phyloP scores from a whole-genome alignment of 2,888 invertebrate genomes.

The Iphiclides podalirius region DNA sequence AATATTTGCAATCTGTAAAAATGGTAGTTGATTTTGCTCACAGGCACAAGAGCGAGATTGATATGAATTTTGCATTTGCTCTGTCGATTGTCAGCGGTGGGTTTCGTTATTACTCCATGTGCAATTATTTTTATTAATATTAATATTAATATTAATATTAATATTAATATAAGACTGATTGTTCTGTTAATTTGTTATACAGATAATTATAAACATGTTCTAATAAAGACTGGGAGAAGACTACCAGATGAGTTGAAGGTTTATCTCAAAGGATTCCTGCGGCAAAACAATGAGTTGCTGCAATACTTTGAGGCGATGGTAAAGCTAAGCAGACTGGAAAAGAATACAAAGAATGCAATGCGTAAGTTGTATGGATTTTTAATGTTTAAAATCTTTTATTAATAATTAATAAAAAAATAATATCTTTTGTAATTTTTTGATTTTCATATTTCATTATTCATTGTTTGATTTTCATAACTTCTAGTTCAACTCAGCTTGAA shows the following conservation, averaged over 20 bases:
- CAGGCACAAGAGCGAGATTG: slow-evolving; percentile 37
- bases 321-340: slow-evolving; percentile 1
- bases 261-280: slow-evolving; percentile 10
- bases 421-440: no score
- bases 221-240: slow-evolving; percentile 21
- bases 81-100: slow-evolving; percentile 54
- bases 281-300: slow-evolving; percentile 14
- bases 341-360: slow-evolving; percentile 3
- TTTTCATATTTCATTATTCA: no score
- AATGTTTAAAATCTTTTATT: no score
- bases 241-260: slow-evolving; percentile 10
- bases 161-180: no score
- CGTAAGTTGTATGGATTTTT: slow-evolving; percentile 10
- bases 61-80: slow-evolving; percentile 48
- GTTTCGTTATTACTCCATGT: slow-evolving; percentile 19
- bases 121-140: no score
- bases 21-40: slow-evolving; percentile 37
- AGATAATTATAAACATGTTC: slow-evolving; percentile 31
- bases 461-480: no score
- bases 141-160: slow-evolving; percentile 30
- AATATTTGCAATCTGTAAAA: slow-evolving; percentile 40
- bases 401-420: no score
- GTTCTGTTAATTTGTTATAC: not conserved
- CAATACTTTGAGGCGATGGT: slow-evolving; percentile 14
- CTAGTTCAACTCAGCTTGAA: no score